These are phyloP conservation scores for Perizoma flavofasciatum DNA, from an alignment of 2,888 invertebrate species.

Conservation along the genomic window DNA sequence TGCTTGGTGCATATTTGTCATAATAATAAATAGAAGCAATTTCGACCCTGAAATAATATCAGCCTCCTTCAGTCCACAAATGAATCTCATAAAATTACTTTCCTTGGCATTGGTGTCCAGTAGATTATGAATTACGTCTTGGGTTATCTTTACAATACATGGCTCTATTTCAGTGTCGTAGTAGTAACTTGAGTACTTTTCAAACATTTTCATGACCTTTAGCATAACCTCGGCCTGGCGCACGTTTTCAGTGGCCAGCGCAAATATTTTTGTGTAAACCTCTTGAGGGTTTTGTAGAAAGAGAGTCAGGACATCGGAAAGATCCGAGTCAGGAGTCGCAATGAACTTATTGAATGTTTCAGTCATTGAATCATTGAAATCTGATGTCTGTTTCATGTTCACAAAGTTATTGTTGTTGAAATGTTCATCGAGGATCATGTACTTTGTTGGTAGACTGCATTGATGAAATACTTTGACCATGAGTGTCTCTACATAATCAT, in stretches of 20 bases:
- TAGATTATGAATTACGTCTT: conserved; percentile 48
- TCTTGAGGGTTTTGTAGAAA: conserved; percentile 69
- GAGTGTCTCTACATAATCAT: conserved; percentile 46
- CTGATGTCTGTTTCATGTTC: conserved; percentile 48
- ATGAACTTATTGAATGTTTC: conserved; percentile 72
- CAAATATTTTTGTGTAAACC: conserved; percentile 63
- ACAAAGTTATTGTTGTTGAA: conserved; percentile 56
- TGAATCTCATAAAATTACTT: conserved; percentile 60
- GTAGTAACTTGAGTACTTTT: conserved; percentile 61
- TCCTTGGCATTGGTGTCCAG: conserved; percentile 53
- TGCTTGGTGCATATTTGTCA: conserved; percentile 68
- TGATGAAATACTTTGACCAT: conserved; percentile 58
- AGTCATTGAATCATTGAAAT: conserved; percentile 54
- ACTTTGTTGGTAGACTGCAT: conserved; percentile 52
- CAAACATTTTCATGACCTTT: conserved; percentile 57
- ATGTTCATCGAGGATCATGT: conserved; percentile 56
- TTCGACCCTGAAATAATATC: conserved; percentile 57
- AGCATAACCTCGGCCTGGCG: conserved; percentile 67
- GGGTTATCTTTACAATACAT: conserved; percentile 56
- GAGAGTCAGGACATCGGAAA: conserved; percentile 57
- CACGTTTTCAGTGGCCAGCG: conserved; percentile 59
- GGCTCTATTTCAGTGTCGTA: conserved; percentile 65
- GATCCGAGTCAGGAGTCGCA: conserved; percentile 51
- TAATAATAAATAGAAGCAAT: conserved; percentile 63
- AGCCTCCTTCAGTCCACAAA: conserved; percentile 55